Evolutionary conservation across 2,888 invertebrate species (phyloP), one percentile per base, ranked within the genome.

Genomic region (Chrysomela aeneicollis): DNA sequence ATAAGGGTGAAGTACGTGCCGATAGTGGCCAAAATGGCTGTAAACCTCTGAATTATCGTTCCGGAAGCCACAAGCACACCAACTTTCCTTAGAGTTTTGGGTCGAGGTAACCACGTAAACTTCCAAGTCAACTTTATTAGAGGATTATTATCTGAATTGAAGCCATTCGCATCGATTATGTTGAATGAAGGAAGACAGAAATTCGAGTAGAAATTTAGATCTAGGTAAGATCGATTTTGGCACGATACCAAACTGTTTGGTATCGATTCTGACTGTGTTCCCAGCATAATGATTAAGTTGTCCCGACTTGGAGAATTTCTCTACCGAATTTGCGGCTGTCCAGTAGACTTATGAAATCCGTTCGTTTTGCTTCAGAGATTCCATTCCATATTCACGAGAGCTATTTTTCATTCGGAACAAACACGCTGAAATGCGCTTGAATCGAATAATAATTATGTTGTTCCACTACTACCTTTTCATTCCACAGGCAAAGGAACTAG

Each of bases 171-270:
- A 42, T 42, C 42, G 42, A 42, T 42, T 42, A 1, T 50, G 21
- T 10, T 53, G n/a, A n/a, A n/a, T n/a, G n/a, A n/a, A n/a, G n/a
- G n/a, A 1, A 18, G 6, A 26, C 26, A 4, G 10, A 3, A 15
- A 1, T 8, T 42, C 15, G 15, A 15, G 15, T 3, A 42, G 42
- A 15, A 15, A 15, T 42, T 15, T 15, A 42, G 15, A 32, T 18
- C 12, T 12, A 12, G 49, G 37, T 18, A 58, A 49, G 32, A 59
- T 59, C 32, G 59, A 59, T 59, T 59, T 50, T 59, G 59, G 59
- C 59, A 50, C 15, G 49, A 21, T 15, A 21, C 50, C 59, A 42
- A 15, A 15, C 15, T 42, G 42, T 42, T 42, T 42, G 8, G 42
- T 42, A 42, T 42, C 15, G 42, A 42, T 42, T 42, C 4, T 15